These are phyloP conservation scores for Pangasius macronema DNA, from an alignment of 2,797 vertebrate genomes.

Conservation along the genomic window DNA sequence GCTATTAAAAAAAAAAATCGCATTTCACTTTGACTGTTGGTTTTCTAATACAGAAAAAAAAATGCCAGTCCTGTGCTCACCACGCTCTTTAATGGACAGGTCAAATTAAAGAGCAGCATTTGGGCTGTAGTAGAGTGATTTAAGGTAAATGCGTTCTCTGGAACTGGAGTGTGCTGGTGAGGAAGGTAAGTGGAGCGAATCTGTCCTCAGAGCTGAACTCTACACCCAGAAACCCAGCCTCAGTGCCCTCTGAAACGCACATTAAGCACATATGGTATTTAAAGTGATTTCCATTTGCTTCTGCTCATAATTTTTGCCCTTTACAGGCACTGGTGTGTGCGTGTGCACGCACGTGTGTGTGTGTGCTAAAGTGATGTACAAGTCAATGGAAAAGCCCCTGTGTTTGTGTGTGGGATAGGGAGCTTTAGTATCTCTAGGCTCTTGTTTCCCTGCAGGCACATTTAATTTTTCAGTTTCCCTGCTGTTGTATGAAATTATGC, in stretches of 20 bases:
- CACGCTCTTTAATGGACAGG: neutral
- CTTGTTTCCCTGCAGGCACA: slow-evolving; percentile 66
- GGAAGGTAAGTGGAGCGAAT: neutral
- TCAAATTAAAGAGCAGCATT: slow-evolving; percentile 14
- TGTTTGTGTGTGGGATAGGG: slow-evolving; percentile 44
- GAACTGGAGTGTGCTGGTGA: neutral
- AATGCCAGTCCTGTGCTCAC: neutral
- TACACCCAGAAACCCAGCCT: slow-evolving; percentile 41
- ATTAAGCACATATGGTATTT: slow-evolving; percentile 69
- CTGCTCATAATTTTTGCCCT: slow-evolving; percentile 71
- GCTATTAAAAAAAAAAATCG: neutral
- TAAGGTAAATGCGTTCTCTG: slow-evolving; percentile 16
- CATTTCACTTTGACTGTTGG: neutral
- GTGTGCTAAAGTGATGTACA: neutral
- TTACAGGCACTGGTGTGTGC: slow-evolving; percentile 27
- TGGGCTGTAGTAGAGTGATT: slow-evolving; percentile 7
- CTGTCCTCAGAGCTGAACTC: slow-evolving; percentile 23
- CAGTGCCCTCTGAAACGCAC: slow-evolving; percentile 71
- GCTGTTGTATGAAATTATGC: slow-evolving; percentile 62
- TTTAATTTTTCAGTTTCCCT: slow-evolving; percentile 70
- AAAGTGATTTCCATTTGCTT: slow-evolving; percentile 62
- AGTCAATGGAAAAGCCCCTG: neutral
- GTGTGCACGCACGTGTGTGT: slow-evolving; percentile 22
- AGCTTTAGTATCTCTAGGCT: slow-evolving; percentile 35
- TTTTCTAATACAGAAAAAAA: neutral